phyloP scores from a whole-genome alignment of 23 tunicate genomes.

The Clavelina lepadiformis region DNA sequence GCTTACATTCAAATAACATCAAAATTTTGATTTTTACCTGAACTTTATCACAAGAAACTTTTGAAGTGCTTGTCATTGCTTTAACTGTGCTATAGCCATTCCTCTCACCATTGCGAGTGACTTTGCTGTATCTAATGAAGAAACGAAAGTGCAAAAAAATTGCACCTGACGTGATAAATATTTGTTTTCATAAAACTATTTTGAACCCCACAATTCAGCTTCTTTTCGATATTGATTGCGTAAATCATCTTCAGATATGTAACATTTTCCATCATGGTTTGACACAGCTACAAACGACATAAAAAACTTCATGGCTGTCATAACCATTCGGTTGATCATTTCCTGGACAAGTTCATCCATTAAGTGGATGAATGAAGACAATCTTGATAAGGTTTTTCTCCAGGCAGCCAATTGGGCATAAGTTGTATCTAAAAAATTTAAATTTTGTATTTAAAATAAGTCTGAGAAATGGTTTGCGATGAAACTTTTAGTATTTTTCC shows the following conservation, averaged over 20 bases:
- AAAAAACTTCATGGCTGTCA: conserved; percentile 43
- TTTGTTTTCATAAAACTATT: conserved; percentile 3
- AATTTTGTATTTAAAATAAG: too few relatives aligned
- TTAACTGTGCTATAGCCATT: conserved; percentile 48
- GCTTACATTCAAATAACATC: too few relatives aligned
- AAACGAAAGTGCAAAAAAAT: background rate
- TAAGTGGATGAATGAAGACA: conserved; percentile 36
- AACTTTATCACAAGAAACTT: background rate
- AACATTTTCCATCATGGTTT: conserved; percentile 39
- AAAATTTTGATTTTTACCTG: too few relatives aligned
- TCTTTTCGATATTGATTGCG: background rate
- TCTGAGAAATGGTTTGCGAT: background rate
- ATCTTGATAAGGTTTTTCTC: conserved; percentile 54
- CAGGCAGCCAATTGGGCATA: conserved; percentile 70
- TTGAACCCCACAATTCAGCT: conserved; percentile 13
- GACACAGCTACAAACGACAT: conserved; percentile 53
- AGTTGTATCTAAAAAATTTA: conserved; percentile 39
- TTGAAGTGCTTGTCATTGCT: conserved; percentile 14
- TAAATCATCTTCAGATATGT: conserved; percentile 3
- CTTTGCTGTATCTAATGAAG: conserved; percentile 46
- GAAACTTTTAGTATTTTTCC: background rate
- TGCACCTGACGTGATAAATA: background rate
- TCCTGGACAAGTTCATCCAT: conserved; percentile 61
- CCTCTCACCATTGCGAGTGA: conserved; percentile 40
- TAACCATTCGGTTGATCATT: conserved; percentile 46